A percentile compares a stretch with the other conserved stretches of the same genome.
Evolutionary conservation across 2,113 vertebrate genomes (phyloP).

Genomic region (Hyaena hyaena): DNA sequence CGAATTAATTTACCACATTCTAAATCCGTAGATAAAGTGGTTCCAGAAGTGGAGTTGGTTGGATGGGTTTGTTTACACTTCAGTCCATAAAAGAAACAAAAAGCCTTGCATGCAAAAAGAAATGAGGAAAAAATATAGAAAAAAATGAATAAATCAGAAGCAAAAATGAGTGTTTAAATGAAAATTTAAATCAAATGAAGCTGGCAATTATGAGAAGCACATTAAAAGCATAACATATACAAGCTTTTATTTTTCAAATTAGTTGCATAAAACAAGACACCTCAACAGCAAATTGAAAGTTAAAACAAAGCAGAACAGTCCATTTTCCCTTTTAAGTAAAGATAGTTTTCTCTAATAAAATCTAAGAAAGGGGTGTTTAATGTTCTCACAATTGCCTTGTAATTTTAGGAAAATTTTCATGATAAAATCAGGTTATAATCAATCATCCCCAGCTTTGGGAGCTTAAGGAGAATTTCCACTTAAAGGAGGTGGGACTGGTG

Average conservation of each 20-base stretch:
- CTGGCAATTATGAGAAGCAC: constrained; percentile 63
- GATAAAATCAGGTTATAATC: not conserved
- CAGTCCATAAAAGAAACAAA: constrained; percentile 97
- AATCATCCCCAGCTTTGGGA: not conserved
- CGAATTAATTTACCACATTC: constrained; percentile 95
- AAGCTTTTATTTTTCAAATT: constrained; percentile 71
- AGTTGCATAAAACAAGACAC: constrained; percentile 70
- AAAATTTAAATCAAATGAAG: constrained; percentile 56
- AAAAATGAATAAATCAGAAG: constrained; percentile 68
- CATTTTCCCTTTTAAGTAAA: constrained; percentile 20
- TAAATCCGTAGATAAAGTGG: constrained; percentile 95
- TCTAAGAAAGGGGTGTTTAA: not conserved
- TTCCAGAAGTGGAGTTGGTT: constrained; percentile 93
- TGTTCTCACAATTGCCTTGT: not conserved
- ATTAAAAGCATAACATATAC: constrained; percentile 68
- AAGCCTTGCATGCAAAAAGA: constrained; percentile 92
- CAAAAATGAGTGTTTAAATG: constrained; percentile 56
- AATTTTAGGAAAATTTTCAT: not conserved
- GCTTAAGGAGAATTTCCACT: not conserved
- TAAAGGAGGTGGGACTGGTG: not conserved
- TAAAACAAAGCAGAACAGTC: not conserved
- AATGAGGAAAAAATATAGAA: constrained; percentile 55
- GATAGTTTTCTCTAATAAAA: not conserved
- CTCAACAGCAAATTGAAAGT: constrained; percentile 46
- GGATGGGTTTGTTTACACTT: constrained; percentile 93